phyloP scores from a whole-genome alignment of 2,797 vertebrate species.

The Sebastes flavidus region DNA sequence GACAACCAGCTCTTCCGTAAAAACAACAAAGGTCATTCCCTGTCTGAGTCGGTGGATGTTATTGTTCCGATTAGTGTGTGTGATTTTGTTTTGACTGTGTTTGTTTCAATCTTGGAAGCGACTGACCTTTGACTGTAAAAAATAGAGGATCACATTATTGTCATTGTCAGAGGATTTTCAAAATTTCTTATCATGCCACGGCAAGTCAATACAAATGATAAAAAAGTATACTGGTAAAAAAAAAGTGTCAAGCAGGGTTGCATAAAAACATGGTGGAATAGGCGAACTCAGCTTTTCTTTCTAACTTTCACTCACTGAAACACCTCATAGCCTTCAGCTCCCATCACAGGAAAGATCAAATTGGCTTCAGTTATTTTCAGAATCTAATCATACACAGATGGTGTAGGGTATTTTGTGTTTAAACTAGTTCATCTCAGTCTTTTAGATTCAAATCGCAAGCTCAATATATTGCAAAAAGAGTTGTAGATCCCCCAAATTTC shows the following conservation, averaged over 20 bases:
- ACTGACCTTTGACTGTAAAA: slow-evolving; percentile 69
- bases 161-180: slow-evolving; percentile 61
- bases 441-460: not conserved
- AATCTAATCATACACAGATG: not conserved
- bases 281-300: not conserved
- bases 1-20: slow-evolving; percentile 67
- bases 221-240: not conserved
- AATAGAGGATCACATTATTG: slow-evolving; percentile 63
- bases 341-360: not conserved
- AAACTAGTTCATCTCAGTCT: not conserved
- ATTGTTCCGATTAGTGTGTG: slow-evolving; percentile 66
- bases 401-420: not conserved
- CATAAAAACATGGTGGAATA: not conserved
- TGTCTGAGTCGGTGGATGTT: slow-evolving; percentile 67
- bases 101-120: slow-evolving; percentile 59
- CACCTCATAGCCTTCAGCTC: not conserved
- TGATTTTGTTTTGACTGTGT: slow-evolving; percentile 78
- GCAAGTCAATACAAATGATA: not conserved
- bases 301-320: not conserved
- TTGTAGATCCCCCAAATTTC: not conserved
- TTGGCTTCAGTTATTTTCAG: not conserved
- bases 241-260: not conserved
- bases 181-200: not conserved
- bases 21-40: slow-evolving; percentile 77
- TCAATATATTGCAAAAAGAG: too few species aligned